Percentiles rank a stretch among this genome's conserved stretches.
Evolutionary conservation across 1,140 invertebrate species (phyloP).

Genomic region (Aphaenogaster rudis): DNA sequence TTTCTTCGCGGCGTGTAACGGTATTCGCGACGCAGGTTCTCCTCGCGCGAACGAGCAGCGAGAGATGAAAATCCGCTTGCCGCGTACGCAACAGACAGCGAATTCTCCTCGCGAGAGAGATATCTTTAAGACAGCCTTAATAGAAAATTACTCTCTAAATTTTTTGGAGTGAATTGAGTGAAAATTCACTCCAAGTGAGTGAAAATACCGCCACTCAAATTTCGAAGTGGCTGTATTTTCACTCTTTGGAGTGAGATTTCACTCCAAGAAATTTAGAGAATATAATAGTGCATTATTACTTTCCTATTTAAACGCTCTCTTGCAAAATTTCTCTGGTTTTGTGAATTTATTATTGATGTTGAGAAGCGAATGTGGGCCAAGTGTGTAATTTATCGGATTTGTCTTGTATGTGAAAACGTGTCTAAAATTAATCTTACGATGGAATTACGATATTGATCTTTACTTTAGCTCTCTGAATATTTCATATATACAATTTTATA

Average conservation of each 20-base stretch:
- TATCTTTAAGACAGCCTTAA: too few relatives aligned
- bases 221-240: too few relatives aligned
- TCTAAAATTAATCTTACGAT: not conserved
- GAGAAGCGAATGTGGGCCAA: not conserved
- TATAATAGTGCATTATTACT: not conserved
- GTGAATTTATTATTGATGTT: too few relatives aligned
- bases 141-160: too few relatives aligned
- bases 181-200: too few relatives aligned
- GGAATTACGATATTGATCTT: not conserved
- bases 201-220: too few relatives aligned
- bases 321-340: not conserved
- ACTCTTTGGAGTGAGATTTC: too few relatives aligned
- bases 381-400: not conserved
- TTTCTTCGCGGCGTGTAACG: constrained; percentile 44
- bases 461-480: not conserved
- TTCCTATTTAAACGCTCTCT: not conserved
- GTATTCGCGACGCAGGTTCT: constrained; percentile 36
- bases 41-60: constrained; percentile 45
- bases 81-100: not conserved
- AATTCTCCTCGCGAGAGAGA: not conserved
- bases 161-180: too few relatives aligned
- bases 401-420: not conserved
- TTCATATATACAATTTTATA: too few relatives aligned
- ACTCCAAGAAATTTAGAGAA: too few relatives aligned
- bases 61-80: constrained; percentile 31